phyloP scores from a whole-genome alignment of 2,113 vertebrate genomes.

The Apus apus region DNA sequence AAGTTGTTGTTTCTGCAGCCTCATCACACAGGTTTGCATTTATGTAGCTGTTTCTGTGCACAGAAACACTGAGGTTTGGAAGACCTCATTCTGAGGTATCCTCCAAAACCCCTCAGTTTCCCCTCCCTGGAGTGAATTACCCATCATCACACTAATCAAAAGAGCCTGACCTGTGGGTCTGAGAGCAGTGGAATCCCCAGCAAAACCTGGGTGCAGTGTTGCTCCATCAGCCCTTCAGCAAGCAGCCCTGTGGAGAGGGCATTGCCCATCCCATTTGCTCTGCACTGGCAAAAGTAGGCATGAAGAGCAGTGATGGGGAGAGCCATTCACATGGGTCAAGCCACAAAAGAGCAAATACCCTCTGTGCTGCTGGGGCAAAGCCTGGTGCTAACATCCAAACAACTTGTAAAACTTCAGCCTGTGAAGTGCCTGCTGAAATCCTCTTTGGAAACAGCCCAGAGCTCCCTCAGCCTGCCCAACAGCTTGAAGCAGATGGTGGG shows the following conservation, averaged over 20 bases:
- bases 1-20: not conserved
- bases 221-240: not conserved
- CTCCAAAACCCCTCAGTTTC: not conserved
- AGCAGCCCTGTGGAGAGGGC: not conserved
- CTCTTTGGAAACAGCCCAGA: accelerated
- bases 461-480: not conserved
- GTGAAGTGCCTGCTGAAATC: not conserved
- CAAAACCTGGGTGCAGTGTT: accelerated
- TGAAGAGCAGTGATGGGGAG: not conserved
- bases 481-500: not conserved
- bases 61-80: not conserved
- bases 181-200: accelerated
- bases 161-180: accelerated
- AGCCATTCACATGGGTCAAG: not conserved
- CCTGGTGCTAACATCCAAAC: not conserved
- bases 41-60: not conserved
- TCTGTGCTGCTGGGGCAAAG: not conserved
- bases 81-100: not conserved
- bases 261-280: accelerated
- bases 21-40: not conserved
- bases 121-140: not conserved
- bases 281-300: not conserved
- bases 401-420: not conserved
- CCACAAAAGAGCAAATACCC: not conserved
- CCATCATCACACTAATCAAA: not conserved